Evolutionary conservation across 2,113 vertebrate species (phyloP).

Genomic region (Hiodon tergisus): DNA sequence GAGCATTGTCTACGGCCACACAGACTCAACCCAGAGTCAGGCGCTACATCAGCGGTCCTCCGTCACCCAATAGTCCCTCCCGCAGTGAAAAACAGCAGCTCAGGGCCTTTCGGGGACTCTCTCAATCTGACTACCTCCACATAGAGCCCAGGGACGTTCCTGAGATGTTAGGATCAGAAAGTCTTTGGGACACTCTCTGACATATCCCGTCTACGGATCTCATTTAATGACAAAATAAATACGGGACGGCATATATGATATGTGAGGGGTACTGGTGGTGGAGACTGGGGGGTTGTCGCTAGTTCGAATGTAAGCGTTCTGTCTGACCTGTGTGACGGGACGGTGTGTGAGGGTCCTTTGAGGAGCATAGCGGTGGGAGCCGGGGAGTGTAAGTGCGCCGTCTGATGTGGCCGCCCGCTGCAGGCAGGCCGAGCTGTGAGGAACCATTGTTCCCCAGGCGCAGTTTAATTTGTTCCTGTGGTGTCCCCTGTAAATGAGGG

Average conservation of each 20-base stretch:
- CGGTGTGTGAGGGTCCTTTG: conserved; percentile 3
- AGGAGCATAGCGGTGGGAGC: background rate
- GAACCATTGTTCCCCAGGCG: conserved; percentile 30
- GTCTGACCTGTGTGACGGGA: background rate
- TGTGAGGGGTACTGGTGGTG: conserved; percentile 14
- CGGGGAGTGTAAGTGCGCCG: conserved; percentile 1
- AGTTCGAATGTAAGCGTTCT: background rate
- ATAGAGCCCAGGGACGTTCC: background rate
- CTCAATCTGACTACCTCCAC: background rate
- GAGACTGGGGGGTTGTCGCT: background rate
- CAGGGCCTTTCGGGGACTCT: too few species aligned
- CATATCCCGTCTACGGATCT: background rate
- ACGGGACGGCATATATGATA: background rate
- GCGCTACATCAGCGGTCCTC: background rate
- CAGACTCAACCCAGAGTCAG: background rate
- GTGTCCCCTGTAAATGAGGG: conserved; percentile 26
- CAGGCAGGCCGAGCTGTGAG: conserved; percentile 20
- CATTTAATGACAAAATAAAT: conserved; percentile 12
- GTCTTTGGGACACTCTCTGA: background rate
- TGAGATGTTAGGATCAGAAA: background rate
- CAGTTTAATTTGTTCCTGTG: conserved; percentile 29
- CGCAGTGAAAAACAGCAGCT: background rate
- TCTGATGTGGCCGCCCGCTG: conserved; percentile 18
- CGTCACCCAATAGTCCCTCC: background rate
- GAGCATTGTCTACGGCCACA: conserved; percentile 21